Percentiles rank a stretch among this genome's conserved stretches.
Evolutionary conservation across 2,113 vertebrate genomes (phyloP).

Genomic region (Hymenochirus boettgeri): DNA sequence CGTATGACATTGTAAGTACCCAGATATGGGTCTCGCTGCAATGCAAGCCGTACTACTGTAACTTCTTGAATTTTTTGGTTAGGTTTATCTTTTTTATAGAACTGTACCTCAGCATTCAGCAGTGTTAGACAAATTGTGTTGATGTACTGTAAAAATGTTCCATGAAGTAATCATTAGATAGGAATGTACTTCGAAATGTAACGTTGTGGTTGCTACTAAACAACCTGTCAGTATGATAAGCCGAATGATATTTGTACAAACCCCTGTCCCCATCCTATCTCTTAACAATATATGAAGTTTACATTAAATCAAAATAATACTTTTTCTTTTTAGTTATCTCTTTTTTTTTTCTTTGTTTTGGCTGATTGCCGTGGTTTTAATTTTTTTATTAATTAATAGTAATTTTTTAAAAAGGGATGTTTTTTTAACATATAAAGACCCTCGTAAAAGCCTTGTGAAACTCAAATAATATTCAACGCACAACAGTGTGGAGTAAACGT

Average conservation of each 20-base stretch:
- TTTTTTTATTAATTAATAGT: too few species aligned
- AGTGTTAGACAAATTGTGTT: constrained; percentile 46
- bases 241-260: constrained; percentile 23
- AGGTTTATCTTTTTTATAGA: constrained; percentile 47
- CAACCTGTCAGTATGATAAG: constrained; percentile 22
- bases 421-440: too few species aligned
- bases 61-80: constrained; percentile 16
- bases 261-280: neutral
- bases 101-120: constrained; percentile 46
- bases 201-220: constrained; percentile 26
- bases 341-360: too few species aligned
- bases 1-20: neutral
- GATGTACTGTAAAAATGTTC: constrained; percentile 34
- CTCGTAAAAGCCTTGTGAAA: too few species aligned
- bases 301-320: too few species aligned
- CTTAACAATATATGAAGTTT: too few species aligned
- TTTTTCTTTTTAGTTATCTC: too few species aligned
- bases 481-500: too few species aligned
- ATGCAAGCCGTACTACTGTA: neutral
- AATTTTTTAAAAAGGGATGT: too few species aligned
- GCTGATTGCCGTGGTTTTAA: too few species aligned
- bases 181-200: constrained; percentile 26
- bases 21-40: neutral
- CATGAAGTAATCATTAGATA: constrained; percentile 28
- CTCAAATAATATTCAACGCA: too few species aligned